Base-by-base conservation (phyloP, 2,888 invertebrate species). In the Horisme vitalbata region DNA sequence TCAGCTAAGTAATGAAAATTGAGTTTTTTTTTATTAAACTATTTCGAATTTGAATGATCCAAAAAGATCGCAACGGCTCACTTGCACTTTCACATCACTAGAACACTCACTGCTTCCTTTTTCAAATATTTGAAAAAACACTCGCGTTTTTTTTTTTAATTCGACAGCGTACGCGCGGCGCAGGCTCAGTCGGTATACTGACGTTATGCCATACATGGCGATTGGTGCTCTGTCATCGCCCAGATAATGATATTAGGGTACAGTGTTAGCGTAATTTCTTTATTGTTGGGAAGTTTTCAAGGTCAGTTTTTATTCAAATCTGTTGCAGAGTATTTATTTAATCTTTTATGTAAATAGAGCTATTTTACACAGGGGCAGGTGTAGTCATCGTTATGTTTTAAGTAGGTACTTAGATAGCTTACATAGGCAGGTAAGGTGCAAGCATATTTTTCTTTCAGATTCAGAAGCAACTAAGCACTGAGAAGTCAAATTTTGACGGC, bases 241-340 rank as follows among this genome's bases (percentile, higher is more conserved):
- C 33, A 55, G 60, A 60, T 60, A 58, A 58, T 53, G 38, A 24
- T 41, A 43, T 55, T 57, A 53, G 59, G 52, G 59, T 49, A 49
- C 57, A 31, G 49, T 10, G 36, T 21, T 14, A 28, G 35, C 37
- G 14, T 30, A 39, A 45, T 52, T 46, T 45, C 36, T 41, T 41
- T 28, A 38, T 45, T 39, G 38, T 30, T 34, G 23, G 13, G 20
- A 18, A 13, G 32, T 45, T 18, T 45, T 45, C 49, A 45, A 45
- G 49, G 49, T 39, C 34, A n/a, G 1, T 6, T 35, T n/a, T n/a
- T 31, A 27, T 14, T 14, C 28, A 32, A 27, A 0, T 4, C 20
- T 13, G 31, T 6, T 32, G 3, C 32, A 1, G 28, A 28, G n/a
- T n/a, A n/a, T n/a, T n/a, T n/a, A n/a, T n/a, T n/a, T n/a, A n/a